Evolutionary conservation across 2,113 vertebrate genomes (phyloP), one percentile per base, ranked within the genome.

Genomic region (Podarcis raffonei): DNA sequence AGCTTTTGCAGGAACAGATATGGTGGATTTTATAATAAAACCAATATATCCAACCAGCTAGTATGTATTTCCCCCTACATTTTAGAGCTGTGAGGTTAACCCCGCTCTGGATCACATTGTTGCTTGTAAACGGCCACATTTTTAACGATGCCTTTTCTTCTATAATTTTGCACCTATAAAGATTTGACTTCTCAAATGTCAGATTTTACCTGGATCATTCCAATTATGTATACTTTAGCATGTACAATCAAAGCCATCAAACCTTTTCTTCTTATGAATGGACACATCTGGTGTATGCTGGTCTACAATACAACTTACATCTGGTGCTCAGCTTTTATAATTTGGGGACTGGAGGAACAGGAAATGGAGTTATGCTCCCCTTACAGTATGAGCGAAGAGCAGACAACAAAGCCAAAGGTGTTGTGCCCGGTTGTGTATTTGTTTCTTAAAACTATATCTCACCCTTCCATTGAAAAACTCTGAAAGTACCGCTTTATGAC

Each of bases 41-140:
- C 53, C 88, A 90, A 85, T 30, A 32, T 22, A 82, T 91, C 81
- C 25, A 84, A 90, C 78, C 25, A 88, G 23, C 48, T 76, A 88
- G 72, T 35, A 81, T 37, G 71, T 79, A 92, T 83, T 66, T 84
- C 39, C 30, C 78, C 82, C 53, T 93, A 85, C 82, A 89, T 88
- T 93, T 91, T 88, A 37, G 20, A 62, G 53, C 30, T 39, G n/a
- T 69, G 83, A 84, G 37, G 53, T 74, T 42, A n/a, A 66, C 75
- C 20, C 72, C 88, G 35, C 37, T 16, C 81, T 48, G 0, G 78
- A 53, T 65, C 0, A 0, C 80, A 62, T 81, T 2, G 0, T 74
- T 85, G 25, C 42, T 48, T 65, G 71, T 89, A 85, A 87, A 86
- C 82, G 39, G 1, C 30, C 78, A 74, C 68, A 1, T 1, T 78